phyloP scores from a whole-genome alignment of 30 jellyfish, hydroid and myxozoan genomes.

The Hydractinia echinata region DNA sequence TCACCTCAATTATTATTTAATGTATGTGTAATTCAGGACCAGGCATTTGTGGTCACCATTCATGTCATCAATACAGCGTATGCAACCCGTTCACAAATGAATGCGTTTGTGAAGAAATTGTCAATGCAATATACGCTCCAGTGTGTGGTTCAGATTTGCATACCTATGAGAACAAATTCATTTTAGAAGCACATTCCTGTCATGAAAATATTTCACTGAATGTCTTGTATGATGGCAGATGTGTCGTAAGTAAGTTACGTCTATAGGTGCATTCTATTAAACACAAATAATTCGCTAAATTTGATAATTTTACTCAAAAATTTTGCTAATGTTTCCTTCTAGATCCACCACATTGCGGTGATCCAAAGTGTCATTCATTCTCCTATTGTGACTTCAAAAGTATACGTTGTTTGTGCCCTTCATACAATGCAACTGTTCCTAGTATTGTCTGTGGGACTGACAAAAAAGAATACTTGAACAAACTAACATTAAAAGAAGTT shows the following conservation, averaged over 20 bases:
- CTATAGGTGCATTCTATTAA: not conserved
- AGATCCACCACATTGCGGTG: not conserved
- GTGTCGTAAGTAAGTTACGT: not conserved
- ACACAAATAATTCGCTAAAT: too few relatives aligned
- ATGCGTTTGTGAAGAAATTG: not conserved
- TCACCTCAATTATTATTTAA: too few relatives aligned
- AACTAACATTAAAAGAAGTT: too few relatives aligned
- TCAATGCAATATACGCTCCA: not conserved
- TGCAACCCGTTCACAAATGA: constrained; percentile 18
- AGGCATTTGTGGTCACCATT: constrained; percentile 3
- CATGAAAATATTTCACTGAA: not conserved
- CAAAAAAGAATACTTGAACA: too few relatives aligned
- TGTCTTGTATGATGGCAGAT: not conserved
- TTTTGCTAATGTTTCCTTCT: not conserved
- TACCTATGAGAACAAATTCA: constrained; percentile 1
- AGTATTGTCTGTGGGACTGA: too few relatives aligned
- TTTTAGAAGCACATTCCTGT: not conserved
- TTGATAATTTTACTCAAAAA: too few relatives aligned
- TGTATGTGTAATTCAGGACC: not conserved
- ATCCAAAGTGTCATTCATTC: not conserved
- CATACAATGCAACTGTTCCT: not conserved
- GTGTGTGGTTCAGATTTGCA: constrained; percentile 17
- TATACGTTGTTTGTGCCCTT: not conserved
- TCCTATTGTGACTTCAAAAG: not conserved
- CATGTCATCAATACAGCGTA: constrained; percentile 9